phyloP scores from a whole-genome alignment of 2,113 vertebrate genomes.

The Alosa alosa region DNA sequence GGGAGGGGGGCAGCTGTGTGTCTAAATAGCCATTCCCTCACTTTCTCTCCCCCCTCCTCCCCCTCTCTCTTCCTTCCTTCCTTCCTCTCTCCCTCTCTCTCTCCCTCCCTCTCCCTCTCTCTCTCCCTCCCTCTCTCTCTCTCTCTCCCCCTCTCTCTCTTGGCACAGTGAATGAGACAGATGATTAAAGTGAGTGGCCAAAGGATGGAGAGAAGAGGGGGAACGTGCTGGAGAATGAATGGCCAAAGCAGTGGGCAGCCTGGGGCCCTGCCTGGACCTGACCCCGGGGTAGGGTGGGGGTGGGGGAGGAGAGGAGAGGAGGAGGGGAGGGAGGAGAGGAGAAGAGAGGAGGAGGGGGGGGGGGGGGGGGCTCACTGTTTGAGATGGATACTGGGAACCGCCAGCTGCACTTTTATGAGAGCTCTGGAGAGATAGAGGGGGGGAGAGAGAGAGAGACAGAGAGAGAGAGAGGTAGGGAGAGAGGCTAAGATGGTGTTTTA shows the following conservation, averaged over 20 bases:
- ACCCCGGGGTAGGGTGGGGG: background rate
- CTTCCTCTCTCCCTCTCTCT: background rate
- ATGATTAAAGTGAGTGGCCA: background rate
- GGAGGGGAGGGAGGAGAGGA: background rate
- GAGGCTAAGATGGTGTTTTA: constrained; percentile 53
- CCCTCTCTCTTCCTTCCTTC: background rate
- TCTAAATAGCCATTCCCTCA: background rate
- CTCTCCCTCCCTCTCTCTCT: background rate
- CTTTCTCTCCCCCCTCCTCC: background rate
- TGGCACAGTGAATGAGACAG: background rate
- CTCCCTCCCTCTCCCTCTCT: background rate
- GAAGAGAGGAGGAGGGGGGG: background rate
- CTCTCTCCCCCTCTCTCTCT: background rate
- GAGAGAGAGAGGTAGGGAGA: background rate
- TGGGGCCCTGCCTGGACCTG: background rate
- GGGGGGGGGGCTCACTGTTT: background rate
- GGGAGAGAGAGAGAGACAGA: no score
- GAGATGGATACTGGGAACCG: background rate
- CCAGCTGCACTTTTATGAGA: background rate
- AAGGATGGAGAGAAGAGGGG: background rate
- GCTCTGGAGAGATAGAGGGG: background rate
- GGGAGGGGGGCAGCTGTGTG: no score
- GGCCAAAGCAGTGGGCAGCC: background rate
- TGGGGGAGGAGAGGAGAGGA: background rate
- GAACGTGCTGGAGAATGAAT: background rate